A percentile compares a stretch with the other conserved stretches of the same genome.
These are phyloP conservation scores for Peucedramus taeniatus DNA, from an alignment of 2,113 vertebrate genomes.

Conservation along the genomic window DNA sequence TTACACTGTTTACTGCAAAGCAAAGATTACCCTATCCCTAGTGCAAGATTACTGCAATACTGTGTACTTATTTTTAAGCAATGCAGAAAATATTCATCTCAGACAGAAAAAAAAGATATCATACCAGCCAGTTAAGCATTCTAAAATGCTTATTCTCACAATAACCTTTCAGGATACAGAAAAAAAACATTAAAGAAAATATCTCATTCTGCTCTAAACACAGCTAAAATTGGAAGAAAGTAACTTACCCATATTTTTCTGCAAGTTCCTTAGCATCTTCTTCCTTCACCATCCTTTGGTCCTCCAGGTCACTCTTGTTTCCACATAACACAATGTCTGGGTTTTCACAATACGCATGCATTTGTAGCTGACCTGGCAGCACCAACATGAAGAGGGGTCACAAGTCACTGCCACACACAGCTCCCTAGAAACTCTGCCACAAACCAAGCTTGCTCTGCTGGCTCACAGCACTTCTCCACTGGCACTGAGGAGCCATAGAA, in stretches of 20 bases:
- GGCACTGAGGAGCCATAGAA: background rate
- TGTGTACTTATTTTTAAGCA: background rate
- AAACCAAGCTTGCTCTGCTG: background rate
- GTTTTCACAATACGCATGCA: conserved; percentile 94
- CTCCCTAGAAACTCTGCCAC: background rate
- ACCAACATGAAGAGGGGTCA: background rate
- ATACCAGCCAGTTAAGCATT: background rate
- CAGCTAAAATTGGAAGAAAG: background rate
- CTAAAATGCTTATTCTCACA: background rate
- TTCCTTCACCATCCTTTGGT: conserved; percentile 87
- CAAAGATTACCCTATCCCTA: background rate
- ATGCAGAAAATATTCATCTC: background rate
- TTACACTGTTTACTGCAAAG: background rate
- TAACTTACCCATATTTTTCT: conserved; percentile 90
- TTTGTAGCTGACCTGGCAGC: conserved; percentile 89
- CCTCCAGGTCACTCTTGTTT: conserved; percentile 92
- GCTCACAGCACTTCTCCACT: background rate
- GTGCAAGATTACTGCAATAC: background rate
- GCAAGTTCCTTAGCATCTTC: conserved; percentile 88
- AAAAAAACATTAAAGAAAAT: background rate
- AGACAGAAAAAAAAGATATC: background rate
- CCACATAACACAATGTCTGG: conserved; percentile 94
- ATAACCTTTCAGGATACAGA: background rate
- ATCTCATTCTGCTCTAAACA: background rate
- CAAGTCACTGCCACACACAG: background rate